These are phyloP conservation scores for Anableps anableps DNA, from an alignment of 2,797 vertebrate species.

Conservation along the genomic window DNA sequence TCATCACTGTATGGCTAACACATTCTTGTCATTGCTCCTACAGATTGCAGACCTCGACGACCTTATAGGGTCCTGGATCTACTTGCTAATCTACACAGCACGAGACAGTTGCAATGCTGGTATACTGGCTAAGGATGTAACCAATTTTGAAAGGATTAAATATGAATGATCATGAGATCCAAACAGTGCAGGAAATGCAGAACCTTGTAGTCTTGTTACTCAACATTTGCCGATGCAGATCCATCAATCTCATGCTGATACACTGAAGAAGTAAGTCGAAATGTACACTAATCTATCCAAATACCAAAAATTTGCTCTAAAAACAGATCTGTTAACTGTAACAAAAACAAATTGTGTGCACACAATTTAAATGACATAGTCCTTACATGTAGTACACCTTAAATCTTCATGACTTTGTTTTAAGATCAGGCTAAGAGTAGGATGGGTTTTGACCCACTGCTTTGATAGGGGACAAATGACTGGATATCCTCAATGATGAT, in stretches of 20 bases:
- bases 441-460: too few relatives aligned
- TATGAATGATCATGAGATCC: background rate
- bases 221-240: background rate
- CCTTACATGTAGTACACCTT: background rate
- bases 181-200: background rate
- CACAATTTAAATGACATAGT: background rate
- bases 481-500: too few relatives aligned
- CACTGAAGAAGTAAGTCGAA: background rate
- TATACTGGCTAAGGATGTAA: background rate
- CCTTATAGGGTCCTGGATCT: slow-evolving; percentile 33
- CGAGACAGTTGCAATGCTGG: background rate
- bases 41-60: slow-evolving; percentile 14
- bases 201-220: background rate
- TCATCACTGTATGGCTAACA: slow-evolving; percentile 22
- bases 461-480: too few relatives aligned
- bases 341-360: background rate
- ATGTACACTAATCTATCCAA: background rate
- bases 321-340: background rate
- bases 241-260: background rate
- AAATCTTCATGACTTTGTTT: background rate
- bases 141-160: background rate
- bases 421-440: background rate
- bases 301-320: background rate
- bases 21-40: slow-evolving; percentile 44
- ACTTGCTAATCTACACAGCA: slow-evolving; percentile 16